Percentiles rank a stretch among this genome's conserved stretches.
These are phyloP conservation scores for Sesia apiformis DNA, from an alignment of 2,888 invertebrate species.

Conservation along the genomic window DNA sequence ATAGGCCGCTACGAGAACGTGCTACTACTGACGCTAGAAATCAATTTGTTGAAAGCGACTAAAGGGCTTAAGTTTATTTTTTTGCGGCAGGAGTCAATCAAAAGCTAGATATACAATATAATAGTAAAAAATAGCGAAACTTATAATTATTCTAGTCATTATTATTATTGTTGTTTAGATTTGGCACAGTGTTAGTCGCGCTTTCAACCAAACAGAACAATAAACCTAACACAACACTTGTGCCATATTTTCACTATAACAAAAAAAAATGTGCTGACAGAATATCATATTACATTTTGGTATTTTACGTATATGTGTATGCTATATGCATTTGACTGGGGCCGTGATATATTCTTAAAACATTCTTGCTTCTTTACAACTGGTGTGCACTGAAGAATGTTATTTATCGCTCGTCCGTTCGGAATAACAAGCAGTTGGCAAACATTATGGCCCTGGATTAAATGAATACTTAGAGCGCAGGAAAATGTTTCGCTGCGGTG, in stretches of 20 bases:
- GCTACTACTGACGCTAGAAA: background rate
- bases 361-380: background rate
- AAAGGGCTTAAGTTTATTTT: background rate
- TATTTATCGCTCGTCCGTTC: background rate
- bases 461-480: background rate
- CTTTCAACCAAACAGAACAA: too few species aligned
- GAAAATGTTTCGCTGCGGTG: slow-evolving; percentile 13
- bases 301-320: too few species aligned
- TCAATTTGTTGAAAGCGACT: background rate
- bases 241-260: too few species aligned
- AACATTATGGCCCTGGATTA: background rate
- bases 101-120: too few species aligned
- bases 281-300: too few species aligned
- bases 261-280: too few species aligned
- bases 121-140: too few species aligned
- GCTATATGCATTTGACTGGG: background rate
- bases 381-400: background rate
- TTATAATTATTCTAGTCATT: too few species aligned
- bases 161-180: too few species aligned
- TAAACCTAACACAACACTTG: too few species aligned
- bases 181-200: too few species aligned
- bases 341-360: background rate
- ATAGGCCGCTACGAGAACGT: slow-evolving; percentile 14
- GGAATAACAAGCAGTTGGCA: background rate
- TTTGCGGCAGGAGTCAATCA: too few species aligned